These are phyloP conservation scores for Lepidurus apus DNA, from an alignment of 1,140 invertebrate species.

Conservation along the genomic window DNA sequence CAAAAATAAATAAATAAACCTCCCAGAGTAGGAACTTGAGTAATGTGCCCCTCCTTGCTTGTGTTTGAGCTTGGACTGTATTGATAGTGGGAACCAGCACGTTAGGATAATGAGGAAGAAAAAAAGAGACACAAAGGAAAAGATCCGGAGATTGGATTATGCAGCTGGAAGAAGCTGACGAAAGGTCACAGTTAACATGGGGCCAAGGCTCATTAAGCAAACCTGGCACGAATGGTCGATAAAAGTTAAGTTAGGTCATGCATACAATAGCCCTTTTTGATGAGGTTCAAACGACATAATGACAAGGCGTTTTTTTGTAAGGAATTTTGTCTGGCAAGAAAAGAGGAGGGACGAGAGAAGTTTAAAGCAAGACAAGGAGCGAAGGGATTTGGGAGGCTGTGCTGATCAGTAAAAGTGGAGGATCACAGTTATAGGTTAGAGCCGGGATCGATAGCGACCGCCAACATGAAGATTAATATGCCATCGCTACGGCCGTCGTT, in stretches of 20 bases:
- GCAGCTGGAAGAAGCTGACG: neutral
- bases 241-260: constrained; percentile 22
- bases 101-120: neutral
- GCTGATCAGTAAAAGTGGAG: neutral
- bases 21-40: neutral
- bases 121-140: neutral
- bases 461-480: constrained; percentile 9
- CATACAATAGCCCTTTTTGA: constrained; percentile 11
- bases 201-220: neutral
- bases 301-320: neutral
- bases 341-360: neutral
- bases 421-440: constrained; percentile 5
- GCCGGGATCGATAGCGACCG: neutral
- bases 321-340: neutral
- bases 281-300: constrained; percentile 11
- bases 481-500: neutral
- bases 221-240: constrained; percentile 10
- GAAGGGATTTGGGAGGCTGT: neutral
- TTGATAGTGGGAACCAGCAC: neutral
- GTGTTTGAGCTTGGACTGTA: neutral
- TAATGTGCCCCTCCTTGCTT: neutral
- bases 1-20: neutral
- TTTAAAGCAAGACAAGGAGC: neutral
- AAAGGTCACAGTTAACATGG: neutral
- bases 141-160: neutral